Evolutionary conservation across 92 coral and sea anemone species (phyloP), one percentile per base, ranked within the genome.

Genomic region (Heliopora coerulea): DNA sequence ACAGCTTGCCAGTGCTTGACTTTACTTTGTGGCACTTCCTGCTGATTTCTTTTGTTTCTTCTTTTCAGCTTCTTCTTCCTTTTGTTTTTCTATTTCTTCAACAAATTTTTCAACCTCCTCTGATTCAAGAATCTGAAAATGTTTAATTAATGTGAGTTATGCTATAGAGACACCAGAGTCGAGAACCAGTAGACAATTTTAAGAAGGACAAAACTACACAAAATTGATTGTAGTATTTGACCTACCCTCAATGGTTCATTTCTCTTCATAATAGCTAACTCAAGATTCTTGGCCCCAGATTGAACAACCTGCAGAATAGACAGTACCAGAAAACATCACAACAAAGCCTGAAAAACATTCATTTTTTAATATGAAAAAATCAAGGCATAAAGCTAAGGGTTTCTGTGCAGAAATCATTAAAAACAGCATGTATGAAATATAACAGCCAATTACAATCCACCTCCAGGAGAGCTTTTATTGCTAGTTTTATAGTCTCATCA

Each of bases 271-370:
- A 93, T 80, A 8, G 98, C 98, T 77, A 93, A 82, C 58, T 93
- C 98, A 56, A 93, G 86, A 54, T 93, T 93, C 74, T 93, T 93
- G 13, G 96, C 98, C 18, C 98, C 98, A 4, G 98, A 90, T 58
- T 93, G 98, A 19, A 93, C 98, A 74, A 93, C 98, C 97, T 91
- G 49, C 4, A 65, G 30, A 54, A 17, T 65, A 65, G 6, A 29
- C 52, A 65, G 11, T 9, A 35, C n/a, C 29, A 44, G 25, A 14
- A 44, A 41, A n/a, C n/a, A n/a, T n/a, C n/a, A n/a, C n/a, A n/a
- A n/a, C n/a, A n/a, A n/a, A n/a, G n/a, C n/a, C n/a, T n/a, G n/a
- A n/a, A n/a, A n/a, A n/a, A n/a, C n/a, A n/a, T n/a, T n/a, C n/a
- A n/a, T n/a, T n/a, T n/a, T n/a, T n/a, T n/a, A n/a, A n/a, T n/a